These are phyloP conservation scores for Tupiocoris notatus DNA, from an alignment of 2,888 invertebrate genomes.

Conservation along the genomic window DNA sequence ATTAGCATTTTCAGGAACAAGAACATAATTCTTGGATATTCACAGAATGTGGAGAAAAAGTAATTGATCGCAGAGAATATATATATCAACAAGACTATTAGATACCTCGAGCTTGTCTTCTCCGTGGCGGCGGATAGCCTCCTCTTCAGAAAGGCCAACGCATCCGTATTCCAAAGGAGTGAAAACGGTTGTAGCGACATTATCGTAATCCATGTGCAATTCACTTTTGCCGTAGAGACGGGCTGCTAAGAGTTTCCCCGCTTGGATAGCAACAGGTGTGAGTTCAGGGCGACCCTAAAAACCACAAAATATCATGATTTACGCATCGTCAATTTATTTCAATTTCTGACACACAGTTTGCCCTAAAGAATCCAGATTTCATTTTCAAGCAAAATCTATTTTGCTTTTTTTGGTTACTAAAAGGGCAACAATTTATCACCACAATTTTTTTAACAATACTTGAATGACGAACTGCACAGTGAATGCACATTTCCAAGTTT, in stretches of 20 bases:
- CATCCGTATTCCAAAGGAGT: slow-evolving; percentile 95
- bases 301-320: too few relatives aligned
- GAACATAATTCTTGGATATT: neutral
- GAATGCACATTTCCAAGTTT: too few relatives aligned
- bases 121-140: slow-evolving; percentile 66
- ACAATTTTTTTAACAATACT: too few relatives aligned
- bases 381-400: too few relatives aligned
- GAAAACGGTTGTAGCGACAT: slow-evolving; percentile 93
- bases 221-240: slow-evolving; percentile 64
- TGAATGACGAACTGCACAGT: too few relatives aligned
- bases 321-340: too few relatives aligned
- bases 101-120: slow-evolving; percentile 74
- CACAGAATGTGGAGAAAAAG: neutral
- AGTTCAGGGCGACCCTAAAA: slow-evolving; percentile 66
- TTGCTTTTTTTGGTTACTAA: too few relatives aligned
- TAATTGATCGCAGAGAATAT: too few relatives aligned
- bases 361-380: too few relatives aligned
- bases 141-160: slow-evolving; percentile 89
- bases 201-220: slow-evolving; percentile 75
- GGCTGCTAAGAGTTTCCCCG: slow-evolving; percentile 80
- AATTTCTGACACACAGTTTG: too few relatives aligned
- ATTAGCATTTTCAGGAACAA: neutral
- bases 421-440: too few relatives aligned
- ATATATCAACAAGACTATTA: slow-evolving; percentile 2
- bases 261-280: slow-evolving; percentile 94